Conservation (phyloP, 1,140 invertebrate species). For the Bombus picipes region DNA sequence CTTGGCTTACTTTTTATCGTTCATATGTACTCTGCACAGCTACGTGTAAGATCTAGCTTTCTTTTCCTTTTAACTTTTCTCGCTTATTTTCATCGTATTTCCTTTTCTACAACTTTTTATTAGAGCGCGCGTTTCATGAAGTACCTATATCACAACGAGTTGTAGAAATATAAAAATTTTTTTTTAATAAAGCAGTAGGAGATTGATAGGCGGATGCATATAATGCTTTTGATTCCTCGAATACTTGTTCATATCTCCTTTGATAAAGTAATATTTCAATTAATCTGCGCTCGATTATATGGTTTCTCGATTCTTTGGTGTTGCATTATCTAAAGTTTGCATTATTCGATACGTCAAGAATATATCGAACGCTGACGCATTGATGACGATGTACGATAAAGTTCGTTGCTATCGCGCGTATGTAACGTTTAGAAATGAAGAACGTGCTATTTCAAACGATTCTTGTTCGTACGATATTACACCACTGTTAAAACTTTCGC, state of each 20-base stretch:
- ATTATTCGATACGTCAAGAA: neutral
- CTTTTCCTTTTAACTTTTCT: neutral
- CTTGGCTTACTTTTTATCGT: neutral
- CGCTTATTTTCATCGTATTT: neutral
- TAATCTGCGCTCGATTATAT: neutral
- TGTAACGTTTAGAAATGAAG: neutral
- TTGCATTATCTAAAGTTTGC: no score
- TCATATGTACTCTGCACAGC: neutral
- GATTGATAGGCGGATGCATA: neutral
- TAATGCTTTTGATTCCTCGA: neutral
- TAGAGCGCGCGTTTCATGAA: neutral
- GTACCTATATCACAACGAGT: neutral
- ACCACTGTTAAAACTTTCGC: no score
- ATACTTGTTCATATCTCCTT: neutral
- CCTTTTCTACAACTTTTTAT: neutral
- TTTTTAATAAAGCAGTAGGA: neutral
- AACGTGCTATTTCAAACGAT: neutral
- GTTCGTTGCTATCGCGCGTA: neutral
- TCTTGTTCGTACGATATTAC: no score
- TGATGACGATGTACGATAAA: neutral
- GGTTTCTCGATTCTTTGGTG: neutral
- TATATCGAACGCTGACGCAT: no score
- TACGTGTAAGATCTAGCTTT: neutral
- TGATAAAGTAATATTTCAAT: neutral
- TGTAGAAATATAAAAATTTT: neutral